Percentiles rank a stretch among this genome's conserved stretches.
phyloP scores from a whole-genome alignment of 2,888 invertebrate genomes.

The Syritta pipiens region DNA sequence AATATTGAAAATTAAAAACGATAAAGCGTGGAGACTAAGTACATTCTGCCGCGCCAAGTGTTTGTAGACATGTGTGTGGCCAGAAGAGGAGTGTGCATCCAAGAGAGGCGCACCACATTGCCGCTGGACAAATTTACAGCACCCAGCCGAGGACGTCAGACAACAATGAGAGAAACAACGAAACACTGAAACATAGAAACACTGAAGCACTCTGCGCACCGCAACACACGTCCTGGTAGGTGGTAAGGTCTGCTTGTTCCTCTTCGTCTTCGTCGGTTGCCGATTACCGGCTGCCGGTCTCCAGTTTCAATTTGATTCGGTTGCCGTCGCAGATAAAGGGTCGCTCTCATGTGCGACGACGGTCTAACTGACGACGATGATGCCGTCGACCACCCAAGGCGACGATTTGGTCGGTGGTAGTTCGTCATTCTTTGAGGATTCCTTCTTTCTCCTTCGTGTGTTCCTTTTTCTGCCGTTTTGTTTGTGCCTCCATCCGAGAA shows the following conservation, averaged over 20 bases:
- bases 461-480: constrained; percentile 12
- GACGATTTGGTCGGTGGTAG: constrained; percentile 33
- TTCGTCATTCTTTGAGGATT: constrained; percentile 57
- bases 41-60: constrained; percentile 1
- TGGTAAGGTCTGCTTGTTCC: constrained; percentile 40
- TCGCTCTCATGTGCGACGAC: constrained; percentile 22
- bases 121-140: constrained; percentile 54
- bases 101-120: constrained; percentile 40
- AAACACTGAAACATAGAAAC: constrained; percentile 50
- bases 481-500: not conserved
- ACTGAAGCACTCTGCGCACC: constrained; percentile 32
- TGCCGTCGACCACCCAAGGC: constrained; percentile 60
- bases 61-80: constrained; percentile 11
- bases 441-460: constrained; percentile 6
- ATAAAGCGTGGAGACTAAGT: constrained; percentile 46
- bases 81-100: constrained; percentile 49
- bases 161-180: constrained; percentile 56
- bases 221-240: constrained; percentile 63
- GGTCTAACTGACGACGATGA: constrained; percentile 46
- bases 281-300: constrained; percentile 37
- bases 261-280: constrained; percentile 30
- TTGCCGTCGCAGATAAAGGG: constrained; percentile 44
- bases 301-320: constrained; percentile 63
- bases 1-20: constrained; percentile 57
- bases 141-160: constrained; percentile 27